A percentile compares a stretch with the other conserved stretches of the same genome.
These are phyloP conservation scores for Aelia acuminata DNA, from an alignment of 2,888 invertebrate genomes.

Conservation along the genomic window DNA sequence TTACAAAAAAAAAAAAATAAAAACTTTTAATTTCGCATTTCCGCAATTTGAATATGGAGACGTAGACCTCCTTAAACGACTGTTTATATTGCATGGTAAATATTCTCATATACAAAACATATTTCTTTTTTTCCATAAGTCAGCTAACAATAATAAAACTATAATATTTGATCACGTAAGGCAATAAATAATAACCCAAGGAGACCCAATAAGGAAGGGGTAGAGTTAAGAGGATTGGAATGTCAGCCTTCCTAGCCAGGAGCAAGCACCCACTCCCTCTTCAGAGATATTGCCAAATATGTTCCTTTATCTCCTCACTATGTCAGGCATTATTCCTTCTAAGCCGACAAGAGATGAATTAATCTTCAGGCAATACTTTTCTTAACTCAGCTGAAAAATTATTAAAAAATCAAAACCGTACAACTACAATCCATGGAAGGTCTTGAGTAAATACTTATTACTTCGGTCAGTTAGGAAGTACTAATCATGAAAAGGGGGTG, in stretches of 20 bases:
- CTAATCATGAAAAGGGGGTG: too few species aligned
- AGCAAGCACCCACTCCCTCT: neutral
- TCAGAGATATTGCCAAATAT: constrained; percentile 22
- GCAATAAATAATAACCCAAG: neutral
- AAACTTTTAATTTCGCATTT: too few species aligned
- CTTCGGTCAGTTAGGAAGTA: too few species aligned
- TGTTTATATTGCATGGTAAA: too few species aligned
- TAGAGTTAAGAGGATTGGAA: neutral
- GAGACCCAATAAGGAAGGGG: neutral
- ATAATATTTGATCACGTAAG: neutral
- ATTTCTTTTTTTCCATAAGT: neutral
- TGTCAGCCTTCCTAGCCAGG: neutral
- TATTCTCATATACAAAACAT: too few species aligned
- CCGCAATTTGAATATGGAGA: too few species aligned
- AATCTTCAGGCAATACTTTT: neutral
- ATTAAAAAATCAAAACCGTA: too few species aligned
- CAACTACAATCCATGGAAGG: too few species aligned
- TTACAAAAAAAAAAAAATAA: too few species aligned
- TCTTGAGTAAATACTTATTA: too few species aligned
- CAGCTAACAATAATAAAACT: neutral
- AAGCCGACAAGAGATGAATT: neutral
- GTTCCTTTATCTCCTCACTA: neutral
- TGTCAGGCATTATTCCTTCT: neutral
- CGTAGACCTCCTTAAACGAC: too few species aligned
- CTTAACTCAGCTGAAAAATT: too few species aligned